Evolutionary conservation across 2,797 vertebrate genomes (phyloP).

Genomic region (Phrynocephalus forsythii): DNA sequence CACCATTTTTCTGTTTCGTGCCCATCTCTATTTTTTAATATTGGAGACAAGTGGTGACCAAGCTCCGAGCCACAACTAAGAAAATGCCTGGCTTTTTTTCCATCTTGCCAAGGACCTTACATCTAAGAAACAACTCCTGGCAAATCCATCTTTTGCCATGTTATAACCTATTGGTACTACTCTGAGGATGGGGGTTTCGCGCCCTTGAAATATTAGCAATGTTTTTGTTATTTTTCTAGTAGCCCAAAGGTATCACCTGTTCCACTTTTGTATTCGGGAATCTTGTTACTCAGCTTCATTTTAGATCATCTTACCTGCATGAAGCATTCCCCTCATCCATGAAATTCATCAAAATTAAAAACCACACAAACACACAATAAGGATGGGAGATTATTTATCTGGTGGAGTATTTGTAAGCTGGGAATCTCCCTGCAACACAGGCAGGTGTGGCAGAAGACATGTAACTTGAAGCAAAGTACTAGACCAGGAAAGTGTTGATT

Average conservation of each 20-base stretch:
- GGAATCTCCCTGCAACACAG: neutral
- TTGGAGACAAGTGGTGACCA: neutral
- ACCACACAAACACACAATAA: too few relatives aligned
- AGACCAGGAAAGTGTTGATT: neutral
- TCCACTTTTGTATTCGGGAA: neutral
- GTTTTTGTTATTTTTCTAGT: too few relatives aligned
- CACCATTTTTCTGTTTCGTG: too few relatives aligned
- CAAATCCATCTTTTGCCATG: too few relatives aligned
- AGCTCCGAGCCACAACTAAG: too few relatives aligned
- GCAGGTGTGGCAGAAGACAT: neutral
- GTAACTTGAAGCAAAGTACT: neutral
- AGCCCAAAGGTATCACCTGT: too few relatives aligned
- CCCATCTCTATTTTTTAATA: conserved; percentile 7
- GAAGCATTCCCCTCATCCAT: neutral
- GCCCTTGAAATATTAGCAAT: too few relatives aligned
- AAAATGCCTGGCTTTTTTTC: too few relatives aligned
- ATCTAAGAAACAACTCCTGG: too few relatives aligned
- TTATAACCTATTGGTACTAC: too few relatives aligned
- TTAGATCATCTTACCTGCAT: neutral
- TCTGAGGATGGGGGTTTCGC: too few relatives aligned
- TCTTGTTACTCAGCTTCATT: neutral
- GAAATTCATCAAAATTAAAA: neutral
- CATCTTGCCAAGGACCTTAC: too few relatives aligned
- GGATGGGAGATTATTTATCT: neutral
- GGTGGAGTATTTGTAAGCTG: neutral